Base-by-base conservation (phyloP, 2,888 invertebrate genomes). In the Ophonus ardosiacus region DNA sequence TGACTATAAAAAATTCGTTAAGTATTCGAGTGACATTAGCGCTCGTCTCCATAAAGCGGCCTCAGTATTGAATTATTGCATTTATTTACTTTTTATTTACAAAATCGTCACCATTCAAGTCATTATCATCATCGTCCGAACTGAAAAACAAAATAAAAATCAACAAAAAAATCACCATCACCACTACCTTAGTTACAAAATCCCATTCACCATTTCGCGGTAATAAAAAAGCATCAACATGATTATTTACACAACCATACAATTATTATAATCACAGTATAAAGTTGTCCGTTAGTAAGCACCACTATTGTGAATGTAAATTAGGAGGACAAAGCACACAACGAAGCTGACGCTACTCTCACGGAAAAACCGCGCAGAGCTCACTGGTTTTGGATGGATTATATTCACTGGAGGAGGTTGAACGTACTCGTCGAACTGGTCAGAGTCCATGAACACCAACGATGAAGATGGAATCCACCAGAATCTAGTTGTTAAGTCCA, bases 331-430 rank as follows among this genome's bases (percentile, higher is more conserved):
- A 59, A 85, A 85, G 85, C 85, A 85, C 85, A 80, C 40, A 31
- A 80, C 40, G 13, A 85, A 85, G 57, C 85, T 85, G 43, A 59
- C 17, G 59, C 21, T 51, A 56, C 65, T 51, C 68, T 85, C 86
- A 82, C 87, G 87, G 82, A 88, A 87, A 85, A 88, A 87, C 86
- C 88, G 89, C 86, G 90, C 90, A 87, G 87, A 86, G 88, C 89
- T 90, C 88, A 91, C 90, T 86, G 95, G 94, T 88, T 94, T 93
- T 76, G 94, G 95, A 91, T 95, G 94, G 88, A 94, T 93, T 89
- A 95, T 94, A 90, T 95, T 94, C 85, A 95, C 94, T 84, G 95
- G 94, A 81, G 95, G 95, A 65, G 95, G 95, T 86, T 94, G 94
- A 88, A 94, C 93, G 87, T 94, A 92, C 87, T 93, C 94, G 89